phyloP scores from a whole-genome alignment of 1,140 invertebrate genomes.

The Wiebesia pumilae region DNA sequence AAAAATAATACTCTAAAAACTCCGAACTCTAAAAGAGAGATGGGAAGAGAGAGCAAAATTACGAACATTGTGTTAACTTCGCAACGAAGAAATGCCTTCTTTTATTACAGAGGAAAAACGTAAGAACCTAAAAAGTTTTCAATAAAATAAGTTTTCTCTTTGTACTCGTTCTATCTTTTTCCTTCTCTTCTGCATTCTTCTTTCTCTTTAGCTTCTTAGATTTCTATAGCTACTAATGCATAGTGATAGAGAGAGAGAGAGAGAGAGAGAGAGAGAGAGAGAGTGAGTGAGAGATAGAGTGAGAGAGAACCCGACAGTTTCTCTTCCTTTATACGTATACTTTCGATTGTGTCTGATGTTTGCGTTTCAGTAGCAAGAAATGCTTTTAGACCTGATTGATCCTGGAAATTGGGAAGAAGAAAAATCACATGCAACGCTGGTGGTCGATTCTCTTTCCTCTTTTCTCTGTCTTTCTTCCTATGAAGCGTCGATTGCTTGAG shows the following conservation, averaged over 20 bases:
- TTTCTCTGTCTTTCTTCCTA: not conserved
- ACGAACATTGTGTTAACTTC: slow-evolving; percentile 44
- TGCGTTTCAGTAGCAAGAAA: slow-evolving; percentile 47
- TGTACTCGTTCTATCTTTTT: not conserved
- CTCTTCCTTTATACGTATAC: slow-evolving; percentile 6
- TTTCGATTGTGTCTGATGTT: slow-evolving; percentile 46
- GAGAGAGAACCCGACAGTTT: not conserved
- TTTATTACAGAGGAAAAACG: slow-evolving; percentile 38
- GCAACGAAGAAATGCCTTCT: slow-evolving; percentile 30
- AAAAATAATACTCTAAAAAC: slow-evolving; percentile 39
- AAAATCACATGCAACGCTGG: slow-evolving; percentile 49
- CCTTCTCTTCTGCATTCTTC: not conserved
- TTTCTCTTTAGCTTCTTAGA: not conserved
- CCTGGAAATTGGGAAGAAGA: slow-evolving; percentile 46
- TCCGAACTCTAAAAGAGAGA: not conserved
- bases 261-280: not conserved
- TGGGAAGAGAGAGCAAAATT: slow-evolving; percentile 9
- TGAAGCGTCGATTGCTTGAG: slow-evolving; percentile 18
- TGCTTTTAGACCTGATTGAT: slow-evolving; percentile 53
- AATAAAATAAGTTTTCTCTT: slow-evolving; percentile 49
- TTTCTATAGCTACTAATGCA: not conserved
- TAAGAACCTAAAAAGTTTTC: slow-evolving; percentile 43
- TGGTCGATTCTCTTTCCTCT: not conserved
- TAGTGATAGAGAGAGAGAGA: not conserved
- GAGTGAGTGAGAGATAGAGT: not conserved